phyloP scores from a whole-genome alignment of 2,113 vertebrate species.

The Phalacrocorax brasilianus region DNA sequence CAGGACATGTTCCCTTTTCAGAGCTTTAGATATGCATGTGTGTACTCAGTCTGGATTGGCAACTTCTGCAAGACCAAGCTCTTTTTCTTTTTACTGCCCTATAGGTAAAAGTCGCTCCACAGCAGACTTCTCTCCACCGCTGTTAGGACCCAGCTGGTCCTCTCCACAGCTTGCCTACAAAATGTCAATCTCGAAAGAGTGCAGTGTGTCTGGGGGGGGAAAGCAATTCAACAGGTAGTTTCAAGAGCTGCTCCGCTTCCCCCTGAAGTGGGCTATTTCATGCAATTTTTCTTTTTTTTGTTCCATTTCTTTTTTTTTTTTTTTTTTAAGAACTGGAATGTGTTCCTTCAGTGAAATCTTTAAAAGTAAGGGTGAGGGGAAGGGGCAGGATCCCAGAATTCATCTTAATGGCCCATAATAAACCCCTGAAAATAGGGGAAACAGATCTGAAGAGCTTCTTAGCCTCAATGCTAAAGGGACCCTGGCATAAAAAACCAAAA shows the following conservation, averaged over 20 bases:
- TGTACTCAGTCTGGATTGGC: background rate
- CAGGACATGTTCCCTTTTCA: background rate
- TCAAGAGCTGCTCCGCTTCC: background rate
- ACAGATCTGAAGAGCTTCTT: background rate
- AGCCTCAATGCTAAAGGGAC: background rate
- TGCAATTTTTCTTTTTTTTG: background rate
- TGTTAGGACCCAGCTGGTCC: background rate
- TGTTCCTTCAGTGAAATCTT: background rate
- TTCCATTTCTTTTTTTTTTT: background rate
- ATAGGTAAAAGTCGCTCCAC: background rate
- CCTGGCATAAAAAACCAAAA: background rate
- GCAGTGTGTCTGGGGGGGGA: background rate
- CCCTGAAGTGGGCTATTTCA: background rate
- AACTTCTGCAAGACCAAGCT: background rate
- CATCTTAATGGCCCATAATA: background rate
- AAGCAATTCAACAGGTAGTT: background rate
- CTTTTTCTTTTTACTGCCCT: background rate
- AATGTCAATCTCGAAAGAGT: background rate
- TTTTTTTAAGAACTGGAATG: background rate
- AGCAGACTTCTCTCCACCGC: background rate
- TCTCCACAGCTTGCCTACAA: background rate
- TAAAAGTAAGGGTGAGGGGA: background rate
- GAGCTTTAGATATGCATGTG: background rate
- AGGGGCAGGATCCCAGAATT: background rate
- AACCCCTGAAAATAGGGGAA: constrained; percentile 56